Evolutionary conservation across 2,888 invertebrate genomes (phyloP).

Genomic region (Lasioglossum leucozonium): DNA sequence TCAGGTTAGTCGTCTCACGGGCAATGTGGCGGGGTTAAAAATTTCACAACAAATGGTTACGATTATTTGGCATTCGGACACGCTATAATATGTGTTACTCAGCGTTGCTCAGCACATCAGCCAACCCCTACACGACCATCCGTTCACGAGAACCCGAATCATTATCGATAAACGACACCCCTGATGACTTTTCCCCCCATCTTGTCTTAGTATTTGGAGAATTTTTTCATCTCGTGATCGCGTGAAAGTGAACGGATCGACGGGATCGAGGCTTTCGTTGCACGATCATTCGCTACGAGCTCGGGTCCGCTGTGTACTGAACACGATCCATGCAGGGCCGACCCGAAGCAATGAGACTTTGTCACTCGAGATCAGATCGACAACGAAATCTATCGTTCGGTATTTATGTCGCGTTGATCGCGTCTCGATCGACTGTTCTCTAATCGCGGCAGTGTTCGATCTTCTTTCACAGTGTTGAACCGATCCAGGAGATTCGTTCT

Average conservation of each 20-base stretch:
- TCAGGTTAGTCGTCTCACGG: conserved; percentile 80
- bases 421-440: not conserved
- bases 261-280: conserved; percentile 63
- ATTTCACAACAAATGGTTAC: conserved; percentile 63
- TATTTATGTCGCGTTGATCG: not conserved
- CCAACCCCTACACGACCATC: conserved; percentile 54
- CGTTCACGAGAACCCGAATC: conserved; percentile 33
- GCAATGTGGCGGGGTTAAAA: conserved; percentile 62
- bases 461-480: not conserved
- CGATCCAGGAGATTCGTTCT: not conserved
- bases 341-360: conserved; percentile 80
- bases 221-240: no score
- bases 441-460: conserved; percentile 66
- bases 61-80: conserved; percentile 27
- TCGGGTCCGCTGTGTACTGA: conserved; percentile 53
- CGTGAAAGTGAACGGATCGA: conserved; percentile 62
- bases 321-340: conserved; percentile 83
- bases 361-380: not conserved
- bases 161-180: not conserved
- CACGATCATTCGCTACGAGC: conserved; percentile 50
- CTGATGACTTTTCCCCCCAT: no score
- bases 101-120: conserved; percentile 32
- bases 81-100: conserved; percentile 17
- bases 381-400: not conserved
- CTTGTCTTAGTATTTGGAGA: no score